Evolutionary conservation across 2,888 invertebrate genomes (phyloP), one percentile per base, ranked within the genome.

Genomic region (Ptycholaimellus sp.): DNA sequence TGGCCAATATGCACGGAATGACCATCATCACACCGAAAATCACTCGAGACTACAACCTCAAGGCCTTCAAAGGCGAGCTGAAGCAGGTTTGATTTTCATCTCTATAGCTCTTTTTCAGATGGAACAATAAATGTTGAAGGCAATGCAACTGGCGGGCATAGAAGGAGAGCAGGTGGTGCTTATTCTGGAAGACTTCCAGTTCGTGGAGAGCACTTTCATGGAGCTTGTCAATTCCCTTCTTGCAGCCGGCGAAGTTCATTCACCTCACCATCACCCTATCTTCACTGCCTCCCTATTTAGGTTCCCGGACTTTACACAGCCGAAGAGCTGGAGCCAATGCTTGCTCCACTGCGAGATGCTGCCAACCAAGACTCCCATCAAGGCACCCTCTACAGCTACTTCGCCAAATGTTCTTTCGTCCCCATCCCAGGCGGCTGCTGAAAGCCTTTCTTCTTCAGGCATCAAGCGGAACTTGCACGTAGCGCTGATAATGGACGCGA

Each of bases 181-280:
- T 29, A 52, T 80, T n/a, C 61, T 83, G 9, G 81, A 83, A 54
- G 81, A 83, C 51, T 72, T 73, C 53, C 75, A 80, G 59, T 62
- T 77, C 18, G 64, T 70, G 16, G 70, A 72, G 44, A 62, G 70
- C 6, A 64, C 68, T 21, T 72, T 77, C 52, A 65, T 78, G 35
- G 74, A 77, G 53, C 65, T 74, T 36, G 64, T 79, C 17, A 76
- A 78, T 54, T 73, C 75, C 18, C 62, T 83, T 22, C 62, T 82
- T 30, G 72, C 74, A 33, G 72, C 74, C 35, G 80, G 81, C 33
- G 80, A 81, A 60, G 62, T 79, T 20, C n/a, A 27, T 27, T 9
- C 27, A 11, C 11, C 11, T 11, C n/a, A n/a, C n/a, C 17, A 30
- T 7, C 7, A 6, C n/a, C n/a, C 7, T n/a, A 9, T 30, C 30